These are phyloP conservation scores for Heterohyrax brucei DNA, from an alignment of 2,797 vertebrate species.

Conservation along the genomic window DNA sequence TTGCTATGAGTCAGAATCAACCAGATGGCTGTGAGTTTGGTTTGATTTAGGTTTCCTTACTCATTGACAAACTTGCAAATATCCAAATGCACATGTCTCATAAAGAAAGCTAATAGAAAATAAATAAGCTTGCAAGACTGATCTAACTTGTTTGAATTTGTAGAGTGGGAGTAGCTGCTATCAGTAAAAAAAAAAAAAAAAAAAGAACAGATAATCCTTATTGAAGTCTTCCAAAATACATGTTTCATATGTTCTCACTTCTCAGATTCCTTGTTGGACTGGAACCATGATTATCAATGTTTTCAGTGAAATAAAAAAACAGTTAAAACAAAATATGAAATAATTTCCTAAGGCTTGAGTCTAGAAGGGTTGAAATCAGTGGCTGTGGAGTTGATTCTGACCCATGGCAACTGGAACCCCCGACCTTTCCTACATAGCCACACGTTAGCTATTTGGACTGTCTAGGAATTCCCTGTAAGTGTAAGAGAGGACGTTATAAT, in stretches of 20 bases:
- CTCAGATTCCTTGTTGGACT: background rate
- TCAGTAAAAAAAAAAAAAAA: background rate
- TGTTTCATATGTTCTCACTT: background rate
- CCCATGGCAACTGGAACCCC: background rate
- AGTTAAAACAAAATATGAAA: background rate
- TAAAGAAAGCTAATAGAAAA: background rate
- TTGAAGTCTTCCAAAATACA: background rate
- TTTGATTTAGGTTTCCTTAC: background rate
- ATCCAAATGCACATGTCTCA: background rate
- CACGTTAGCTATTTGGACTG: no score
- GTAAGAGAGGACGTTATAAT: background rate
- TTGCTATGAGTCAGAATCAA: no score
- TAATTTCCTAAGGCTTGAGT: background rate
- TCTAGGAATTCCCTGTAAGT: background rate
- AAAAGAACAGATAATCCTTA: background rate
- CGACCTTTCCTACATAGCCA: no score
- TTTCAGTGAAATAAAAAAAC: background rate
- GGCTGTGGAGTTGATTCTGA: background rate
- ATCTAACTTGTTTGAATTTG: conserved; percentile 8
- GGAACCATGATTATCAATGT: background rate
- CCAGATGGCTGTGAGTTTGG: no score
- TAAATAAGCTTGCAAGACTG: conserved; percentile 24
- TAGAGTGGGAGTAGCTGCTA: background rate
- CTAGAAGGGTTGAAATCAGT: background rate
- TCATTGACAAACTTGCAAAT: background rate